Percentiles rank a stretch among this genome's conserved stretches.
Evolutionary conservation across 2,113 vertebrate species (phyloP).

Genomic region (Piaya cayana): DNA sequence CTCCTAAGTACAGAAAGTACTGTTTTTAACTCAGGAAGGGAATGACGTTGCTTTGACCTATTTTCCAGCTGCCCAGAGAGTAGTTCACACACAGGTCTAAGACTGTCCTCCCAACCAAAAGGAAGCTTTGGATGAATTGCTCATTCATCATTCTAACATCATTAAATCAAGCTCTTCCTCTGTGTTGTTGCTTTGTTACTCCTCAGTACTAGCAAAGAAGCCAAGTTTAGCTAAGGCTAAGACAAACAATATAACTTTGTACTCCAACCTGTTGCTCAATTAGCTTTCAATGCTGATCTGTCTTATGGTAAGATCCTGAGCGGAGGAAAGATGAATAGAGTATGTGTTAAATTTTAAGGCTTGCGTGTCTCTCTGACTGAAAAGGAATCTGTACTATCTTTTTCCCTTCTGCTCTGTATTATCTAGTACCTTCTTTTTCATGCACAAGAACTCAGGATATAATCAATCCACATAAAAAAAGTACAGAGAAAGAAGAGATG

Average conservation of each 20-base stretch:
- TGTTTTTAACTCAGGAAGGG: conserved; percentile 69
- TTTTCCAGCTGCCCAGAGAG: conserved; percentile 78
- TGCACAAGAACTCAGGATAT: neutral
- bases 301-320: conserved; percentile 56
- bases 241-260: conserved; percentile 80
- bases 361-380: conserved; percentile 10
- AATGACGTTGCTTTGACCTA: conserved; percentile 79
- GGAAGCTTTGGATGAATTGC: conserved; percentile 78
- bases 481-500: neutral
- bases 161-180: conserved; percentile 74
- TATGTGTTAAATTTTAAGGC: conserved; percentile 71
- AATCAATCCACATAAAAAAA: neutral
- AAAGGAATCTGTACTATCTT: conserved; percentile 50
- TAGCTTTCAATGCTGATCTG: conserved; percentile 72
- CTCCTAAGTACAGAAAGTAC: conserved; percentile 76
- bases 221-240: conserved; percentile 71
- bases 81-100: conserved; percentile 76
- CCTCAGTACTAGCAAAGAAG: conserved; percentile 67
- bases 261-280: conserved; percentile 65
- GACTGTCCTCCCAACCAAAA: conserved; percentile 75
- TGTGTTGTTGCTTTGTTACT: conserved; percentile 73
- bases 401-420: conserved; percentile 26
- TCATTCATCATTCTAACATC: conserved; percentile 76
- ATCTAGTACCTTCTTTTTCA: conserved; percentile 42
- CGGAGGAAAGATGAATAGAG: conserved; percentile 72